phyloP scores from a whole-genome alignment of 2,113 vertebrate species.

The Myiagra hebetior region DNA sequence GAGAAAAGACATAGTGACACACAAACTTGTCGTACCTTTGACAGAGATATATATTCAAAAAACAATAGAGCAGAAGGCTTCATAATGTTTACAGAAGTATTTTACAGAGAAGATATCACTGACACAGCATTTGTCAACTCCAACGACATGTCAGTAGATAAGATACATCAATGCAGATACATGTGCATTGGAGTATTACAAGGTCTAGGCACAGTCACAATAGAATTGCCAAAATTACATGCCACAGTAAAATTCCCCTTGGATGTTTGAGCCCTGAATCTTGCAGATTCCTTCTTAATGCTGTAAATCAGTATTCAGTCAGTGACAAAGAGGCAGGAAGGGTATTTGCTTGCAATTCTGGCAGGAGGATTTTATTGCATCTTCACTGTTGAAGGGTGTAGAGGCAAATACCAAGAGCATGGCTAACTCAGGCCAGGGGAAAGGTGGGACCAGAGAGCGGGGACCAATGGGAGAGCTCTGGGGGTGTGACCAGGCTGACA shows the following conservation, averaged over 20 bases:
- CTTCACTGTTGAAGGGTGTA: too few species aligned
- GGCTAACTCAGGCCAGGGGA: too few species aligned
- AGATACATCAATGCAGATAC: neutral
- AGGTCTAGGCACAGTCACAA: neutral
- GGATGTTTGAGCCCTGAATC: neutral
- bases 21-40: neutral
- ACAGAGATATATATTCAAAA: neutral
- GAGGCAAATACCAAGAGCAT: too few species aligned
- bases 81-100: neutral
- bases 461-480: too few species aligned
- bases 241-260: neutral
- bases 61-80: neutral
- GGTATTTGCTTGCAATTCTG: too few species aligned
- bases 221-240: neutral
- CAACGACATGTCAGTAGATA: neutral
- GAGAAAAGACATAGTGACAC: neutral
- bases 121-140: neutral
- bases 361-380: too few species aligned
- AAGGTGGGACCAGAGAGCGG: too few species aligned
- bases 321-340: too few species aligned
- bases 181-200: accelerated
- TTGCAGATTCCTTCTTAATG: neutral
- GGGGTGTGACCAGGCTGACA: too few species aligned
- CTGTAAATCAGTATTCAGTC: too few species aligned
- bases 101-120: neutral